These are phyloP conservation scores for Graphium colonna DNA, from an alignment of 2,888 invertebrate genomes.

Conservation along the genomic window DNA sequence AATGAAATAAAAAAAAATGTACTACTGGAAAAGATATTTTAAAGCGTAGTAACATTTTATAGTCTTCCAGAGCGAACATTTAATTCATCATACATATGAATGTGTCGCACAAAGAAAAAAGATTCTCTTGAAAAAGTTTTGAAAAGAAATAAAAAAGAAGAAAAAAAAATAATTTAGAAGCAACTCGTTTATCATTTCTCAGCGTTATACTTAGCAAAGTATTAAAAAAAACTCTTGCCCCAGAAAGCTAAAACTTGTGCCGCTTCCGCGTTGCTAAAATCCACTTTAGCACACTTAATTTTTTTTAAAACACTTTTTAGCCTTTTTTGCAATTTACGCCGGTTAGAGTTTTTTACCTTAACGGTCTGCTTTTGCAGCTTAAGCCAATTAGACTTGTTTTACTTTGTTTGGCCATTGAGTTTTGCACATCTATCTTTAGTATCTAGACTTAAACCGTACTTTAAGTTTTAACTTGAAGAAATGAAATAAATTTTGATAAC, in stretches of 20 bases:
- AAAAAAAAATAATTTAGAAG: constrained; percentile 1
- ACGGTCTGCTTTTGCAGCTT: too few relatives aligned
- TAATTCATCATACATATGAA: constrained; percentile 1
- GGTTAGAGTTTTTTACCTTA: too few relatives aligned
- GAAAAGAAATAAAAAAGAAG: neutral
- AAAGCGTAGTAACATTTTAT: neutral
- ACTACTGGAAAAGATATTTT: too few relatives aligned
- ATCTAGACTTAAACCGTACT: too few relatives aligned
- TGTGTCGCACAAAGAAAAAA: constrained; percentile 4
- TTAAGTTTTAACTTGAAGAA: too few relatives aligned
- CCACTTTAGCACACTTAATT: constrained; percentile 17
- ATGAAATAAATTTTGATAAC: too few relatives aligned
- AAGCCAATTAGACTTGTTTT: too few relatives aligned
- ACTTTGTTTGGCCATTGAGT: too few relatives aligned
- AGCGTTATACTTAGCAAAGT: constrained; percentile 2
- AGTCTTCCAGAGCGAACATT: neutral
- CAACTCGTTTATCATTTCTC: constrained; percentile 16
- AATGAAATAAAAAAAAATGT: too few relatives aligned
- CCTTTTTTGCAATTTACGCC: neutral
- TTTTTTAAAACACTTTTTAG: constrained; percentile 8
- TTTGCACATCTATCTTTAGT: too few relatives aligned
- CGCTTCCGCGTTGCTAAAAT: constrained; percentile 6
- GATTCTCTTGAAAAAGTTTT: constrained; percentile 7
- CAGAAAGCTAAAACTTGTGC: constrained; percentile 20
- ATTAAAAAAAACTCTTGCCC: constrained; percentile 22